phyloP scores from a whole-genome alignment of 2,888 invertebrate genomes.

The Xanthia togata region DNA sequence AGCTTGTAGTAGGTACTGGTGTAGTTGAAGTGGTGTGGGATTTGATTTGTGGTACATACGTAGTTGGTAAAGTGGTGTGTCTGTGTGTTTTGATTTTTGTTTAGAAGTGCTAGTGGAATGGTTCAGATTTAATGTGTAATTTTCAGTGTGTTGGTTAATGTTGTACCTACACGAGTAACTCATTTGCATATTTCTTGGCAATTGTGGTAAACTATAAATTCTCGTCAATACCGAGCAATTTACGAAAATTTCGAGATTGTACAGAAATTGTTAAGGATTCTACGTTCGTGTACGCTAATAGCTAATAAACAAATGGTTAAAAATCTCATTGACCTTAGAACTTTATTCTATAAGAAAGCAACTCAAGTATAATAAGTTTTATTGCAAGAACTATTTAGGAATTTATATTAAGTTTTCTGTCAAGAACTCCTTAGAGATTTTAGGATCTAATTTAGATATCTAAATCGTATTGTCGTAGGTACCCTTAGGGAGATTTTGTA shows the following conservation, averaged over 20 bases:
- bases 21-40: conserved; percentile 9
- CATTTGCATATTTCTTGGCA: background rate
- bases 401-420: background rate
- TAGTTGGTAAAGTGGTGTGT: background rate
- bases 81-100: background rate
- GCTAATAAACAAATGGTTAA: too few relatives aligned
- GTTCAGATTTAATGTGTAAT: background rate
- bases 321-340: background rate
- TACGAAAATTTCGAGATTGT: background rate
- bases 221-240: background rate
- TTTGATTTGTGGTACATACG: conserved; percentile 21
- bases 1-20: conserved; percentile 7
- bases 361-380: background rate
- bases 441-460: background rate
- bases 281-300: background rate
- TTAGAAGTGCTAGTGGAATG: background rate
- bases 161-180: background rate
- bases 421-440: background rate
- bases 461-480: background rate
- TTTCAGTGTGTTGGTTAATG: background rate
- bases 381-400: background rate
- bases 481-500: background rate
- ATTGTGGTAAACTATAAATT: background rate
- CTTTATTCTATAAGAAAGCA: conserved; percentile 2
- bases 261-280: background rate